Evolutionary conservation across 1,140 invertebrate species (phyloP), one percentile per base, ranked within the genome.

Genomic region (Centruroides vittatus): DNA sequence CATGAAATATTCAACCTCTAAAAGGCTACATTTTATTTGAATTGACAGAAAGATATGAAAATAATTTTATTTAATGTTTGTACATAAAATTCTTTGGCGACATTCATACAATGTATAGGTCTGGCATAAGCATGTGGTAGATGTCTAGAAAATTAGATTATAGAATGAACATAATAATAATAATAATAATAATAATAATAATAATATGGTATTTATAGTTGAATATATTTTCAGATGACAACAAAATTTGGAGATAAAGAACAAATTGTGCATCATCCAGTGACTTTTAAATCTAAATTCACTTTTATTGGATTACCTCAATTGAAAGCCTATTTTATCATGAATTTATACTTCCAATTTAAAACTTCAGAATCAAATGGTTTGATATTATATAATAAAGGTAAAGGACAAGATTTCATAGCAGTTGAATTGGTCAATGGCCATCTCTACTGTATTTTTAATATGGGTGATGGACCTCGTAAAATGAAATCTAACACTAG

Each of bases 321-420:
- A 69, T 75, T 97, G n/a, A 88, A 93, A 70, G 89, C 89, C 4
- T 93, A 94, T 72, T 73, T 98, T 58, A 84, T 84, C 9, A 89
- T 92, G 49, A 88, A 91, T 66, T 82, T 97, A 57, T 91, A 93
- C 71, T 93, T 86, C 68, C 85, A 93, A 76, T 93, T 99, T 71
- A 92, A 91, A 74, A 97, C 94, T 0, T 81, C 85, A 48, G 90
- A 97, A 72, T 78, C 89, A 0, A 90, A 91, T 70, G 94, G 93
- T 1, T 73, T 98, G 48, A 81, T 98, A 50, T 80, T 98, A 66
- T 99, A 90, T 76, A 96, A 96, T 73, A 89, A 86, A 84, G 94
- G 0, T 89, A 91, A 70, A 93, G 93, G 1, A 88, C 94, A 72
- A 0, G 93, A 98, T 73, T 97, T 94, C 66, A 83, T 97, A 59